Evolutionary conservation across 1,140 invertebrate genomes (phyloP), one percentile per base, ranked within the genome.

Genomic region (Conus betulinus): DNA sequence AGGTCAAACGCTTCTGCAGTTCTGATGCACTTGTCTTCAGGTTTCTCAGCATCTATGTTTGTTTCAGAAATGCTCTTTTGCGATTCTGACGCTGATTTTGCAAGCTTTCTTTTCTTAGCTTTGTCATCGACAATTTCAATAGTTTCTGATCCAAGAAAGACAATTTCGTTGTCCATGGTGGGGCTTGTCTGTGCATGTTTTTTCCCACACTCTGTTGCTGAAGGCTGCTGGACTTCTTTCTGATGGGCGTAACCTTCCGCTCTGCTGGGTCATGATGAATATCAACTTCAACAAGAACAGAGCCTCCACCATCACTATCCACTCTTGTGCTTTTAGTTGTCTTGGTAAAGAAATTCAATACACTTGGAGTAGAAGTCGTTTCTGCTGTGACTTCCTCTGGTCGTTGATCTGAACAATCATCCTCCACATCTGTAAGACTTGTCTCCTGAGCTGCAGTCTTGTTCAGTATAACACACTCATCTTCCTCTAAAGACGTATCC

Each of bases 101-200:
- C 39, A 17, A 20, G 20, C 20, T 20, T 20, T 20, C 67, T 6
- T 39, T 78, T 78, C 7, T 78, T 39, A 51, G 76, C 27, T 39
- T 39, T 51, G 7, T 51, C 71, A 51, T 17, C 20, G 13, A 52
- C 84, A 53, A 52, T 15, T n/a, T 74, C 74, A 55, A 87, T 78
- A 1, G 85, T 87, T 87, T 87, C 85, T 78, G 85, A 87, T 25
- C 85, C 85, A 20, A 87, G 85, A 17, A 87, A 55, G 6, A 78
- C 71, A 53, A 87, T 87, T 4, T 87, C 85, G 39, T 53, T 87
- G 71, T 57, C 85, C 15, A 10, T 53, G 4, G 53, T 13, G 17
- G 51, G 5, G 23, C 10, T 51, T 17, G 25, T 17, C 17, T 39
- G 53, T 52, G 27, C 5, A 17, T 10, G 17, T 17, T 39, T 8